Evolutionary conservation across 1,140 invertebrate species (phyloP).

Genomic region (Penaeus indicus): DNA sequence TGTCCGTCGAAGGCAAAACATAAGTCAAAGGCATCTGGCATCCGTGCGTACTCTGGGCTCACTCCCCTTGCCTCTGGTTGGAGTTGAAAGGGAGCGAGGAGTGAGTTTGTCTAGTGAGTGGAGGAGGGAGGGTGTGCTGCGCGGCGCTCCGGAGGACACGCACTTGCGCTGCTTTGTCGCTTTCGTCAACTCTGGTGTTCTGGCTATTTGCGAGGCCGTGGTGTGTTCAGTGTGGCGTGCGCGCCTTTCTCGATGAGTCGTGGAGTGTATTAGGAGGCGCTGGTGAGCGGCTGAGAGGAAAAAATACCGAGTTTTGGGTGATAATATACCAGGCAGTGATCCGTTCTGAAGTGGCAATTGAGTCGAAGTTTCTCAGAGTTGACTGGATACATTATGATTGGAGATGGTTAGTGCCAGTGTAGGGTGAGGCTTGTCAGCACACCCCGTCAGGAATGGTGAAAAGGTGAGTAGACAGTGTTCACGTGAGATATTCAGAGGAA

Average conservation of each 20-base stretch:
- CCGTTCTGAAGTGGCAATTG: slow-evolving; percentile 1
- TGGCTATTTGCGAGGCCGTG: no score
- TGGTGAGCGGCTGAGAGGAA: not conserved
- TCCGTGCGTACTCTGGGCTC: slow-evolving; percentile 42
- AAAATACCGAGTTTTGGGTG: slow-evolving; percentile 16
- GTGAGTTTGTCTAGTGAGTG: slow-evolving; percentile 40
- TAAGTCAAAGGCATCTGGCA: slow-evolving; percentile 23
- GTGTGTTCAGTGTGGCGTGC: not conserved
- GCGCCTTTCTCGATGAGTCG: slow-evolving; percentile 1
- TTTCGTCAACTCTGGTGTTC: no score
- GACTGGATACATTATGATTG: slow-evolving; percentile 55
- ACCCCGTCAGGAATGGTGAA: slow-evolving; percentile 53
- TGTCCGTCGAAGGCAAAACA: not conserved
- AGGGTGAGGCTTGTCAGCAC: slow-evolving; percentile 38
- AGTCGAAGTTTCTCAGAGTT: slow-evolving; percentile 19
- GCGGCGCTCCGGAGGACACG: not conserved
- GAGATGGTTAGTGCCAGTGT: slow-evolving; percentile 48
- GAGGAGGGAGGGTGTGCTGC: slow-evolving; percentile 38
- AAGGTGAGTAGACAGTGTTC: slow-evolving; percentile 25
- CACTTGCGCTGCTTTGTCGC: slow-evolving; percentile 10
- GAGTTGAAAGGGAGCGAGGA: slow-evolving; percentile 37
- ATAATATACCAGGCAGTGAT: slow-evolving; percentile 27
- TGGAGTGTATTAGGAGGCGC: slow-evolving; percentile 13
- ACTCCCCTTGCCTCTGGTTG: slow-evolving; percentile 37
- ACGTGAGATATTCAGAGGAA: not conserved